Conservation (phyloP, 2,113 vertebrate genomes). For the Hippopotamus amphibius region DNA sequence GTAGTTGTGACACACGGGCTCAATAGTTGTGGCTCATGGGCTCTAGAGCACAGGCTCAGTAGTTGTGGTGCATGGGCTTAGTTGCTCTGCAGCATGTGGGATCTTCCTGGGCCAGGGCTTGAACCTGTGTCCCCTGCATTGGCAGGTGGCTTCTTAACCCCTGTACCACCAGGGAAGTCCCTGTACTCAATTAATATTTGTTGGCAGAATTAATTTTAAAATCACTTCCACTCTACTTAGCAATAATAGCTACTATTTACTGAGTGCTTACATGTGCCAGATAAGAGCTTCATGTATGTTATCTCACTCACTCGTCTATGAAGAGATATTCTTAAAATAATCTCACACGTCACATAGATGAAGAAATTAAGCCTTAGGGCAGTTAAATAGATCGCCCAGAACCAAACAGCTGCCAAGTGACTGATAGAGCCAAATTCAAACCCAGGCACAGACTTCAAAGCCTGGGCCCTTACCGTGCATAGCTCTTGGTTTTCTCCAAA, state of each 20-base stretch:
- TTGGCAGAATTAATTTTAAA: constrained; percentile 9
- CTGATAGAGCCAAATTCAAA: background rate
- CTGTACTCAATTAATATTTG: background rate
- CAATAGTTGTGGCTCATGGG: no score
- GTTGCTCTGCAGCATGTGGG: no score
- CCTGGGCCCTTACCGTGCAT: background rate
- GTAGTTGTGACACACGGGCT: no score
- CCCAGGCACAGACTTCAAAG: background rate
- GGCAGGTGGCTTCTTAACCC: no score
- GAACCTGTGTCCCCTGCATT: no score
- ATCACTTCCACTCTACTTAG: background rate
- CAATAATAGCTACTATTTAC: background rate
- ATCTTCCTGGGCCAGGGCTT: no score
- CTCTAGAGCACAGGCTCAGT: no score
- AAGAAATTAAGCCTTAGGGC: background rate
- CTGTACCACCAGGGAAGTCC: no score
- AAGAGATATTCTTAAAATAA: background rate
- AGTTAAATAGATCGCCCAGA: background rate
- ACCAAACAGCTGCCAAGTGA: background rate
- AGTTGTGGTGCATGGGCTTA: no score
- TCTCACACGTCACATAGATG: constrained; percentile 5
- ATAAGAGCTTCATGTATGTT: background rate
- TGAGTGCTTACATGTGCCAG: background rate
- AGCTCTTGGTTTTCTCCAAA: background rate
- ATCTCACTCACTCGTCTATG: background rate